Percentiles rank a stretch among this genome's conserved stretches.
Evolutionary conservation across 2,888 invertebrate genomes (phyloP).

Genomic region (Scaptomyza cyrtandrae): DNA sequence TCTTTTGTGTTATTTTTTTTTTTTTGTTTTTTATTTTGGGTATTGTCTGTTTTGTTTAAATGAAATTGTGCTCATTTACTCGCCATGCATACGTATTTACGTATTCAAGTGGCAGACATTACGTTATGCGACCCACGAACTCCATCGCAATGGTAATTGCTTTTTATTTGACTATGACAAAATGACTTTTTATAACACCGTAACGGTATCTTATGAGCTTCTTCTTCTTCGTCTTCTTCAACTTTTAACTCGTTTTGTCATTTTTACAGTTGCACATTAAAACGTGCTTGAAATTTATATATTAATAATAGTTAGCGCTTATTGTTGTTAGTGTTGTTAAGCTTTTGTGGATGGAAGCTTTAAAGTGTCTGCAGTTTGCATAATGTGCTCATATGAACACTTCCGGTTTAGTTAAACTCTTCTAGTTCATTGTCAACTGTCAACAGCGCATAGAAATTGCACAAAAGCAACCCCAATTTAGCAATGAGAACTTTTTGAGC

Average conservation of each 20-base stretch:
- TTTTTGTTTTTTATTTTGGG: constrained; percentile 15
- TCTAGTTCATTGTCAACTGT: constrained; percentile 75
- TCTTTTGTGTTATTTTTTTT: background rate
- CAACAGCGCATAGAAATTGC: constrained; percentile 37
- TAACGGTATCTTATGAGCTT: constrained; percentile 51
- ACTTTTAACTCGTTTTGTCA: constrained; percentile 7
- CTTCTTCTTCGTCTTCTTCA: constrained; percentile 1
- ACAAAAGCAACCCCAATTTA: constrained; percentile 25
- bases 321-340: constrained; percentile 2
- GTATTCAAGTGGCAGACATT: constrained; percentile 18
- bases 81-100: constrained; percentile 74
- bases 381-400: constrained; percentile 52
- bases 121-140: constrained; percentile 56
- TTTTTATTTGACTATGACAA: constrained; percentile 68
- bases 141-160: constrained; percentile 24
- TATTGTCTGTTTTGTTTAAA: constrained; percentile 27
- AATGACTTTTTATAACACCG: constrained; percentile 50
- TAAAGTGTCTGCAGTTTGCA: constrained; percentile 52
- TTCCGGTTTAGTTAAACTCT: constrained; percentile 59
- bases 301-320: constrained; percentile 8
- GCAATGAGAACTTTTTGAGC: background rate
- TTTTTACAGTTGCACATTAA: constrained; percentile 50
- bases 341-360: constrained; percentile 45
- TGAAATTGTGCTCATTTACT: constrained; percentile 74
- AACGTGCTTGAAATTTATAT: constrained; percentile 61